Conservation (phyloP, 2,113 vertebrate species). For the Grantiella picta region DNA sequence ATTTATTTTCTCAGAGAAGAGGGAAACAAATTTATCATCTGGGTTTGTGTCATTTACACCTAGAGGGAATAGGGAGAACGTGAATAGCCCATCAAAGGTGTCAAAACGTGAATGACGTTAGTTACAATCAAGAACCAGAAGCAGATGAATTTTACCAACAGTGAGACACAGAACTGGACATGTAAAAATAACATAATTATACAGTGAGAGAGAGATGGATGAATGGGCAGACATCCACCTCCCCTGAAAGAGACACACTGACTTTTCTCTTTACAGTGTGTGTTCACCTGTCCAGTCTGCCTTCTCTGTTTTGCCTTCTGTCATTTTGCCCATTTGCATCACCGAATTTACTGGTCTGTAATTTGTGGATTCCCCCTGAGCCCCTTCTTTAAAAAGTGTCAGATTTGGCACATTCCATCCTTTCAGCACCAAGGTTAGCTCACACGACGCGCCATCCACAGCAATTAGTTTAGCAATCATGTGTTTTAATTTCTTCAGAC, state of each 20-base stretch:
- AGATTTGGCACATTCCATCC: background rate
- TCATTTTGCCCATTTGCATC: background rate
- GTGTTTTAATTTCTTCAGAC: background rate
- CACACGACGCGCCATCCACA: background rate
- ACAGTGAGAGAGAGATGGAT: background rate
- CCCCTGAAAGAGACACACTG: accelerated
- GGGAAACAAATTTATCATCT: background rate
- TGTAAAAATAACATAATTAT: background rate
- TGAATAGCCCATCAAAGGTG: background rate
- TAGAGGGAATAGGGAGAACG: background rate
- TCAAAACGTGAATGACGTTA: background rate
- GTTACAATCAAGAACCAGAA: background rate
- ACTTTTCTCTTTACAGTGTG: background rate
- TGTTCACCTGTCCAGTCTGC: background rate
- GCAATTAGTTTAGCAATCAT: background rate
- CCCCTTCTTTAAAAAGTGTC: background rate
- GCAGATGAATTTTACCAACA: background rate
- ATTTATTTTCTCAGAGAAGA: background rate
- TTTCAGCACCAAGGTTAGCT: background rate
- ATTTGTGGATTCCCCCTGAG: background rate
- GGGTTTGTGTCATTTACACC: background rate
- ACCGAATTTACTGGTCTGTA: background rate
- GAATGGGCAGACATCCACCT: background rate
- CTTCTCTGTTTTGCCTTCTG: background rate
- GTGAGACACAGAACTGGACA: background rate